phyloP scores from a whole-genome alignment of 2,888 invertebrate species.

The Caradrina clavipalpis region DNA sequence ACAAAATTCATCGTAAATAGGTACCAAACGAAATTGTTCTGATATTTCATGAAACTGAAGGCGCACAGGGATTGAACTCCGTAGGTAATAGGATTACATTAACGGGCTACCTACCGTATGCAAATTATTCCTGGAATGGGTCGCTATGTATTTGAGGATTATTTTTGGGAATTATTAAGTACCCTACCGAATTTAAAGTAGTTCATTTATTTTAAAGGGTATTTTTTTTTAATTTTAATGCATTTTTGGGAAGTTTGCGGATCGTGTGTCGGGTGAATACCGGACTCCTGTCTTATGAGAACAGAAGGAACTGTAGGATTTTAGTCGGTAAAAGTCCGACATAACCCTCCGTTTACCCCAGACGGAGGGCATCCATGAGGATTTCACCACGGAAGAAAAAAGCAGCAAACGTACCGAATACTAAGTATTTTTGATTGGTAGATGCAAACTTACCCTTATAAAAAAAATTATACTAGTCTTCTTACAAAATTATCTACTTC shows the following conservation, averaged over 20 bases:
- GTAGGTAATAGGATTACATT: conserved; percentile 33
- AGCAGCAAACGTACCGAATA: neutral
- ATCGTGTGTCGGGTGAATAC: too few species aligned
- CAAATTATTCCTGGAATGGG: conserved; percentile 16
- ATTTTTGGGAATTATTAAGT: conserved; percentile 8
- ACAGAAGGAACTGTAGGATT: too few species aligned
- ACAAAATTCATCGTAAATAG: neutral
- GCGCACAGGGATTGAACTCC: neutral
- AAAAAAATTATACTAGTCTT: too few species aligned
- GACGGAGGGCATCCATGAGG: too few species aligned
- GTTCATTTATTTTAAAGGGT: neutral
- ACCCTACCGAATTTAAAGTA: conserved; percentile 16
- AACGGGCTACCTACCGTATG: conserved; percentile 14
- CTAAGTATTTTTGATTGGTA: neutral
- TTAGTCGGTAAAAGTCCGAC: too few species aligned
- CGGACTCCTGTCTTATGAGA: too few species aligned
- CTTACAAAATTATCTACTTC: conserved; percentile 3
- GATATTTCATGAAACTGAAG: conserved; percentile 2
- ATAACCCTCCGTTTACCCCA: too few species aligned
- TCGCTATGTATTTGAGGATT: conserved; percentile 10
- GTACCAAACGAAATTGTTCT: conserved; percentile 3
- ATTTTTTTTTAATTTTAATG: neutral
- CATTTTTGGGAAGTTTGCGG: neutral
- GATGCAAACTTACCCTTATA: neutral
- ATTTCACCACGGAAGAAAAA: too few species aligned